These are phyloP conservation scores for Donacobius atricapilla DNA, from an alignment of 2,113 vertebrate genomes.

Conservation along the genomic window DNA sequence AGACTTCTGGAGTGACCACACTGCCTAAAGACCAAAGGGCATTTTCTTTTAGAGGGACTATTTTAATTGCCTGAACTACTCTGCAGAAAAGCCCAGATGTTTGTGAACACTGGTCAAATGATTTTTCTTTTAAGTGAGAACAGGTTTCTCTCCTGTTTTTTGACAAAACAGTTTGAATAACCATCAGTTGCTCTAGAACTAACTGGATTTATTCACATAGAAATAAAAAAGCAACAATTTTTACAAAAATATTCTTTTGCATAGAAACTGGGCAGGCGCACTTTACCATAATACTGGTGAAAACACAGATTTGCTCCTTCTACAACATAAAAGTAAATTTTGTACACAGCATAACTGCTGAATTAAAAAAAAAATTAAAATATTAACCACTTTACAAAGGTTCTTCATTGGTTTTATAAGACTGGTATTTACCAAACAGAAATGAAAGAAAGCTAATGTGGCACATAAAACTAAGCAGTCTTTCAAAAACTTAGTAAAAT, in stretches of 20 bases:
- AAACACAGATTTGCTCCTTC: background rate
- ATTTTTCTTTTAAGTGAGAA: background rate
- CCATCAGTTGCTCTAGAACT: background rate
- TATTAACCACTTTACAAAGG: background rate
- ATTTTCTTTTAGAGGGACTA: background rate
- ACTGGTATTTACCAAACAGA: background rate
- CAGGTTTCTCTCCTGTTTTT: background rate
- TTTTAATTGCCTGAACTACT: background rate
- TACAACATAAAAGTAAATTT: background rate
- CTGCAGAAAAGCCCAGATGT: background rate
- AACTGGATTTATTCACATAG: background rate
- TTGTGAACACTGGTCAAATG: background rate
- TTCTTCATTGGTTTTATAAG: background rate
- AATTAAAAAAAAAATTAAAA: background rate
- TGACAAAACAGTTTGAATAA: background rate
- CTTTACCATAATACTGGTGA: background rate
- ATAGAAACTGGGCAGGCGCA: background rate
- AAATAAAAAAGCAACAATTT: background rate
- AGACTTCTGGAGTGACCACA: background rate
- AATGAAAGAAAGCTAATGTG: background rate
- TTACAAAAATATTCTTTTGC: background rate
- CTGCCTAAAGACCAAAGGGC: background rate
- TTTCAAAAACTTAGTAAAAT: background rate
- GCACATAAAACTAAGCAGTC: background rate
- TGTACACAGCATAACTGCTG: background rate